Conservation (phyloP, 2,113 vertebrate species). For the Aegotheles bennettii region DNA sequence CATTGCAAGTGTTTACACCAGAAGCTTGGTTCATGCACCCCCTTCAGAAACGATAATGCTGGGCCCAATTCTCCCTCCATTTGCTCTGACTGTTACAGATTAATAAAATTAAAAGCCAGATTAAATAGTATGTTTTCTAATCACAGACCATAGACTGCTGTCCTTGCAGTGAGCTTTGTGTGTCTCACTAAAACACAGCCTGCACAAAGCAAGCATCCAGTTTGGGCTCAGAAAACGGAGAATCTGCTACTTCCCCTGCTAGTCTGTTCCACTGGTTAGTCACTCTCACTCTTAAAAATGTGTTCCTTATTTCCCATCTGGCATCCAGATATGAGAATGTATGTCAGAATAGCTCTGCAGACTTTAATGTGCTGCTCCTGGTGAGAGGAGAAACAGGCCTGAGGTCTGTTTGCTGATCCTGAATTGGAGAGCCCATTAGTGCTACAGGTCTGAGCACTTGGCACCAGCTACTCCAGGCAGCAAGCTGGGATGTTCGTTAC, state of each 20-base stretch:
- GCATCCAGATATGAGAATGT: conserved; percentile 13
- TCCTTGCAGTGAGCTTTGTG: background rate
- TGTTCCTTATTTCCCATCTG: conserved; percentile 49
- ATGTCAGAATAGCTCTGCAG: conserved; percentile 13
- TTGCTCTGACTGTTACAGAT: background rate
- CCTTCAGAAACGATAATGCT: background rate
- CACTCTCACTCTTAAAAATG: conserved; percentile 45
- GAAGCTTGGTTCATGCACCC: background rate
- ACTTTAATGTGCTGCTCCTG: background rate
- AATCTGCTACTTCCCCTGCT: conserved; percentile 5
- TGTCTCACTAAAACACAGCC: background rate
- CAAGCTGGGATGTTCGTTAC: background rate
- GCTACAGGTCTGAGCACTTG: background rate
- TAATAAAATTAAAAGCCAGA: background rate
- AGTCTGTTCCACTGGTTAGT: conserved; percentile 32
- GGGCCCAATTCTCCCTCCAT: background rate
- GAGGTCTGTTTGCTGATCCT: background rate
- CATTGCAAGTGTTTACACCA: background rate
- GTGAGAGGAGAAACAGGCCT: background rate
- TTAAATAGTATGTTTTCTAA: background rate
- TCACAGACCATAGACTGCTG: background rate
- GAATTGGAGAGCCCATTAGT: background rate
- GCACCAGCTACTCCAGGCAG: background rate
- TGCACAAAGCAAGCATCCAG: conserved; percentile 3
- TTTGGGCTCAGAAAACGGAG: background rate